These are phyloP conservation scores for Lamproptera curius DNA, from an alignment of 2,888 invertebrate species.

Conservation along the genomic window DNA sequence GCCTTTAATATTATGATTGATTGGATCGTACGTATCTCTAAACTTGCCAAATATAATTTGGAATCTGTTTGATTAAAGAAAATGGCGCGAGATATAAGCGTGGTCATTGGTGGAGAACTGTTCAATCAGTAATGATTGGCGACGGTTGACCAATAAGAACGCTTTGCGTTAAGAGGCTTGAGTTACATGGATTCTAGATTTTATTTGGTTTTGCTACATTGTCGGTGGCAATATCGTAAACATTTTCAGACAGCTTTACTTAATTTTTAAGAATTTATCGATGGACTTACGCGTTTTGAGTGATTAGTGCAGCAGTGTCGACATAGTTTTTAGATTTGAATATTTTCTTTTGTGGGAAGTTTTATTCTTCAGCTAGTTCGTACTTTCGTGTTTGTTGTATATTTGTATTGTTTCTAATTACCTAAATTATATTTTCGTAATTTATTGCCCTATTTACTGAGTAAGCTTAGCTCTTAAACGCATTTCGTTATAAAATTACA, in stretches of 20 bases:
- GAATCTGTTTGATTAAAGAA: no score
- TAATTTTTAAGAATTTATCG: constrained; percentile 52
- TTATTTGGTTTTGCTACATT: no score
- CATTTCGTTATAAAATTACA: constrained; percentile 69
- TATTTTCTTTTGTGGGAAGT: constrained; percentile 23
- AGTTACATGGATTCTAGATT: no score
- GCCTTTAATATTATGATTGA: background rate
- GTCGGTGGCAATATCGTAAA: constrained; percentile 24
- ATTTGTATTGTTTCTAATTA: constrained; percentile 57
- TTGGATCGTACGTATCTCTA: constrained; percentile 1
- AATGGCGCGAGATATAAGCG: no score
- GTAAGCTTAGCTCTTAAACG: constrained; percentile 63
- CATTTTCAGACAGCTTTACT: constrained; percentile 66
- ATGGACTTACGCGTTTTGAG: constrained; percentile 13
- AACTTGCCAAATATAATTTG: no score
- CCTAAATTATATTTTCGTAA: constrained; percentile 77
- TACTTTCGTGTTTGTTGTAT: constrained; percentile 54
- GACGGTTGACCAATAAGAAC: no score
- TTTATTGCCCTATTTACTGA: constrained; percentile 67
- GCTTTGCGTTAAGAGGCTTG: no score
- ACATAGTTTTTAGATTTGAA: constrained; percentile 19
- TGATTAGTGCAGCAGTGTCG: constrained; percentile 12
- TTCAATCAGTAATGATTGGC: no score
- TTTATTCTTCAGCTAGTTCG: constrained; percentile 25
- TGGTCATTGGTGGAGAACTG: no score